Evolutionary conservation across 2,797 vertebrate species (phyloP).

Genomic region (Brotula barbata): DNA sequence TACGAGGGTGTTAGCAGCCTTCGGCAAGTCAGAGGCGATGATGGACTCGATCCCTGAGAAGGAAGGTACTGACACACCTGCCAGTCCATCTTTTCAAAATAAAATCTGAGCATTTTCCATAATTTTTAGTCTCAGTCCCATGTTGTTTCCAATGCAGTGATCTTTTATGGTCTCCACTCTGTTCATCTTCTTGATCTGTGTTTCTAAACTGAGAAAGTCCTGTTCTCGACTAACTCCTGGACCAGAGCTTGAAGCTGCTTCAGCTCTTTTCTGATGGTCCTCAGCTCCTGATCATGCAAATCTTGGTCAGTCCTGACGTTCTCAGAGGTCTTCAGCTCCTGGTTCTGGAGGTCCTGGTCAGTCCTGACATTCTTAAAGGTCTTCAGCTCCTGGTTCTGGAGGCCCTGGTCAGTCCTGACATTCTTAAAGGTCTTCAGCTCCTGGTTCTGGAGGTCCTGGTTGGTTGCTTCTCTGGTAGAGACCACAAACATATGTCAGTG

Average conservation of each 20-base stretch:
- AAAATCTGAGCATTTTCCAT: too few relatives aligned
- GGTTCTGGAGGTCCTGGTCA: background rate
- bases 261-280: slow-evolving; percentile 29
- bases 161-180: background rate
- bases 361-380: slow-evolving; percentile 13
- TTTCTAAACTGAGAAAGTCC: background rate
- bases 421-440: background rate
- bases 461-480: too few relatives aligned
- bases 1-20: too few relatives aligned
- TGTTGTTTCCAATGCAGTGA: too few relatives aligned
- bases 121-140: too few relatives aligned
- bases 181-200: background rate
- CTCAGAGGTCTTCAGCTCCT: background rate
- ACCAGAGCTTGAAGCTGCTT: slow-evolving; percentile 37
- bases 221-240: slow-evolving; percentile 32
- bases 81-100: too few relatives aligned
- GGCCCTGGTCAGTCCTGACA: background rate
- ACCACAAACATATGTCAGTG: too few relatives aligned
- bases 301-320: background rate
- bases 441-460: background rate
- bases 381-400: slow-evolving; percentile 27
- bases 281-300: slow-evolving; percentile 25
- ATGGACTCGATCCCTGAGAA: too few relatives aligned
- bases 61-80: too few relatives aligned
- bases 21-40: too few relatives aligned